Evolutionary conservation across 2,113 vertebrate species (phyloP).

Genomic region (Amblyopsis rosae): DNA sequence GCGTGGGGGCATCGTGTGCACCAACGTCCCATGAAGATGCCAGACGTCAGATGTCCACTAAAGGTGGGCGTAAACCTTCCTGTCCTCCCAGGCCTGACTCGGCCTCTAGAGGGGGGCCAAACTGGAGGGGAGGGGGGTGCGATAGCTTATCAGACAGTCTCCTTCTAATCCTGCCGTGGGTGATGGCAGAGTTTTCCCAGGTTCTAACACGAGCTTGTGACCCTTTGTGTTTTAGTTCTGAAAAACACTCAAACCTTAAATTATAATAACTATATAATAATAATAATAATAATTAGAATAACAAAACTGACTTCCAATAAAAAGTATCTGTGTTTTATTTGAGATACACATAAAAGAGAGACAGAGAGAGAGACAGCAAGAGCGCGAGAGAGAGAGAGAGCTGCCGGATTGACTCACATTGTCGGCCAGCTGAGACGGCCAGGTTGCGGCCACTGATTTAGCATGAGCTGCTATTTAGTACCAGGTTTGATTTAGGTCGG

Average conservation of each 20-base stretch:
- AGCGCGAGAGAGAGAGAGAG: too few species aligned
- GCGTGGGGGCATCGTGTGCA: neutral
- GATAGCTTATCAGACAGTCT: neutral
- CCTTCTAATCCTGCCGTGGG: slow-evolving; percentile 13
- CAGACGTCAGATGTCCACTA: slow-evolving; percentile 49
- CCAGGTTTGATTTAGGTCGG: slow-evolving; percentile 45
- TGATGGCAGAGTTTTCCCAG: slow-evolving; percentile 10
- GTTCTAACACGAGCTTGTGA: neutral
- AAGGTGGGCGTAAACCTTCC: slow-evolving; percentile 14
- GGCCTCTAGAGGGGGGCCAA: slow-evolving; percentile 2
- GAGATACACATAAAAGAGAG: too few species aligned
- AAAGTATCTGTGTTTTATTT: too few species aligned
- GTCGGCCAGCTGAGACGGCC: neutral
- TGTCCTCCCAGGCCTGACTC: neutral
- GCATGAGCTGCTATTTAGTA: slow-evolving; percentile 33
- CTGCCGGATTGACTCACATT: too few species aligned
- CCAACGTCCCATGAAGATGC: slow-evolving; percentile 62
- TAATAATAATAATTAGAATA: too few species aligned
- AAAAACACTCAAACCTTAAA: neutral
- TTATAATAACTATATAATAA: too few species aligned
- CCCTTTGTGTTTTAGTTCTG: neutral
- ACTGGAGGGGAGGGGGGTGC: neutral
- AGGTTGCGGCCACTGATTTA: slow-evolving; percentile 37
- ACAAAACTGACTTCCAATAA: too few species aligned
- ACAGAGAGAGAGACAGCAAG: too few species aligned